A percentile compares a stretch with the other conserved stretches of the same genome.
These are phyloP conservation scores for Thalassoma bifasciatum DNA, from an alignment of 2,113 vertebrate species.

Conservation along the genomic window DNA sequence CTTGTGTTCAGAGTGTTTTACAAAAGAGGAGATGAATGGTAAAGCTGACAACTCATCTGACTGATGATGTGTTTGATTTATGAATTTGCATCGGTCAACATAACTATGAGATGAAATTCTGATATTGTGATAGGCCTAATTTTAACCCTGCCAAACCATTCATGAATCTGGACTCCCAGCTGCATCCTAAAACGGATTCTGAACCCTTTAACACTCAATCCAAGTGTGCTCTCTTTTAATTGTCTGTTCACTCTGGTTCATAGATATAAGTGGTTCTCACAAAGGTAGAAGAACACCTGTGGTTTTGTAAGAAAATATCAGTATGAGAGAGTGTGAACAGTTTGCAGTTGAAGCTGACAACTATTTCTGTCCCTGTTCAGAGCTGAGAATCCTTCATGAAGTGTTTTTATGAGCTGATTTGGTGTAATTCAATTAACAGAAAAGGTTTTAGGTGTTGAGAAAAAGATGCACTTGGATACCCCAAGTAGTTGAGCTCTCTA, in stretches of 20 bases:
- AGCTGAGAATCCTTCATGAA: slow-evolving; percentile 26
- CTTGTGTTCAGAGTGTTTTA: no score
- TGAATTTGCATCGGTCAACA: no score
- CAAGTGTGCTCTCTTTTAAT: background rate
- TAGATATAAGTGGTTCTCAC: background rate
- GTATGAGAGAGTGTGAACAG: background rate
- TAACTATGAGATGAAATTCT: no score
- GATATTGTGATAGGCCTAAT: no score
- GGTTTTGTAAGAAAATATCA: no score
- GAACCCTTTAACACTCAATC: background rate
- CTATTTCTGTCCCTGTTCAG: background rate
- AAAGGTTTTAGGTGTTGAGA: slow-evolving; percentile 15
- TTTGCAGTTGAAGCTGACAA: background rate
- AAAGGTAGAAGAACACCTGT: background rate
- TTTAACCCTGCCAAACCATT: no score
- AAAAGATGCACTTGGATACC: slow-evolving; percentile 20
- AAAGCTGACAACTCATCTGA: no score
- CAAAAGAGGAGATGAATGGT: no score
- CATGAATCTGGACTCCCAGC: no score
- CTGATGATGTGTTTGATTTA: no score
- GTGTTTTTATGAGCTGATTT: slow-evolving; percentile 16
- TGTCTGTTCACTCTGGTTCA: background rate
- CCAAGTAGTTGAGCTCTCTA: slow-evolving; percentile 35
- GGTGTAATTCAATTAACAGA: slow-evolving; percentile 13
- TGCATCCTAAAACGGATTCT: background rate